Base-by-base conservation (phyloP, 2,888 invertebrate genomes). In the Abrostola tripartita region DNA sequence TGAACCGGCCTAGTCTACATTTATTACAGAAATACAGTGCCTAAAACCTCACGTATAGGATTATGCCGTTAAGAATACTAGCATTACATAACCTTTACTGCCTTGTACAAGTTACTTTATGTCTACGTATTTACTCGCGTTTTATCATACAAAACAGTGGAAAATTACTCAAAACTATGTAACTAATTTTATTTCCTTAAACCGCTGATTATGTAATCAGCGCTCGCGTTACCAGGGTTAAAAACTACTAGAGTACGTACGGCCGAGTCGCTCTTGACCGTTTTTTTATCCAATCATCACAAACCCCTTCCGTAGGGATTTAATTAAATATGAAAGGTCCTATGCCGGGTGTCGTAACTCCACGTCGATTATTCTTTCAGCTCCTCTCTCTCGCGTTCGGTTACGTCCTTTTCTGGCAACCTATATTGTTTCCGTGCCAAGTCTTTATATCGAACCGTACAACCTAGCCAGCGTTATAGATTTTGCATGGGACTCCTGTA, bases 341-440 rank as follows among this genome's bases (percentile, higher is more conserved):
- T 85, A 84, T 83, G 85, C 85, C 79, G 81, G 81, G 78, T 83
- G 83, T 84, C 82, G 84, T 84, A 87, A 88, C 85, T 85, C 81
- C 79, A 81, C 71, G 86, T 82, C 82, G 85, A 85, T 84, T 87
- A 84, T 87, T 87, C 84, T 88, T 87, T 88, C 81, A 75, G 81
- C 81, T 85, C 83, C 83, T 88, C 88, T 86, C 87, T 86, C 85
- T 86, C 88, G 77, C 85, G 81, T 82, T 85, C 83, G 81, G 85
- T 85, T 85, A 86, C 87, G 86, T 90, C 90, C 88, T 89, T 89
- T 90, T 91, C 91, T 90, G 90, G 89, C 91, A 90, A 84, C 88
- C 89, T 85, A 89, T 87, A 90, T 90, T 87, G 90, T 88, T 88
- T 84, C 87, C 89, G 89, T 90, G 91, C 91, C 91, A 91, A 91